Evolutionary conservation across 2,888 invertebrate genomes (phyloP), one percentile per base, ranked within the genome.

Genomic region (Erannis defoliaria): DNA sequence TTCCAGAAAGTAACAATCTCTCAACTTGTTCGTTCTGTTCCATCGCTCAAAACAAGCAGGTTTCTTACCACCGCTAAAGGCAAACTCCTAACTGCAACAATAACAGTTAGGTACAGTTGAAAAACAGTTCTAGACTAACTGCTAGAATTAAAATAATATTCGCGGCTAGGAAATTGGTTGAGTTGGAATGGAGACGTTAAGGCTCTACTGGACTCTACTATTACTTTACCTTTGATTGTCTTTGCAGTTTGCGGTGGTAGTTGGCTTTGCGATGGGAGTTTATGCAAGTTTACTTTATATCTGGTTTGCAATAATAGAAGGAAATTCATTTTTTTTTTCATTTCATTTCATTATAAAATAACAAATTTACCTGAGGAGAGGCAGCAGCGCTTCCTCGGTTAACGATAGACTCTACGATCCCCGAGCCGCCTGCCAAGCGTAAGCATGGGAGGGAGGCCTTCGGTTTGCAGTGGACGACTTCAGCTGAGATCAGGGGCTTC

Each of bases 101-200:
- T 68, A 66, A 70, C 63, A 64, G 61, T 66, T 66, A 64, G 61
- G 65, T 66, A 82, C 50, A 19, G 49, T 58, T 60, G n/a, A 54
- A 56, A 62, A 62, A 56, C 62, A 40, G 38, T 53, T 62, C 62
- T 40, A 56, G 56, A 64, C 67, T 64, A 70, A 65, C 68, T 69
- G 62, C 56, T 38, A 37, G 54, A 55, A 62, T 67, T 73, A 72
- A 68, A 71, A 73, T 73, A 72, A 72, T 72, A 73, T 63, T 58
- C 68, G 65, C 55, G 78, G 80, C 85, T 78, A 77, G 84, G 80
- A 84, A 87, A 89, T 87, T 85, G 87, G 80, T 88, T 85, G 78
- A 89, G 83, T 88, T 89, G 73, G 83, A 82, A 80, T 85, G 81
- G 82, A 77, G 76, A 80, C 76, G 80, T 88, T 85, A 84, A 79